phyloP scores from a whole-genome alignment of 2,113 vertebrate genomes.

The Catharus bicknelli region DNA sequence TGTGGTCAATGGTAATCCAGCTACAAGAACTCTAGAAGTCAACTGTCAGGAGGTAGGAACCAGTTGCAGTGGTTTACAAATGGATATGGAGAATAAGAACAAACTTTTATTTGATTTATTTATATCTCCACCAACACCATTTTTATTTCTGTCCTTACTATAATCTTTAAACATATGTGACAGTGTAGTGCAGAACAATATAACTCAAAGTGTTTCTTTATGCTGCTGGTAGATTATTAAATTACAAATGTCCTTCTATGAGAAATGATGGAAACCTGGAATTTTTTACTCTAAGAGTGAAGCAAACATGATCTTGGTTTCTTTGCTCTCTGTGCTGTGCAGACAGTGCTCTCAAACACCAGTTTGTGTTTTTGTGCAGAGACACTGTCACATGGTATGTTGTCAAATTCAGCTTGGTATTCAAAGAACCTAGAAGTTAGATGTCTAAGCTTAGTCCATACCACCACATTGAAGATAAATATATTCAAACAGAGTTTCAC shows the following conservation, averaged over 20 bases:
- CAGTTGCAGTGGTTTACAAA: neutral
- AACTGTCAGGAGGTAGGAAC: slow-evolving; percentile 78
- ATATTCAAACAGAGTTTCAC: neutral
- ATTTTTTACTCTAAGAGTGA: neutral
- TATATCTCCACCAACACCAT: neutral
- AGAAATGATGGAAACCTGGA: neutral
- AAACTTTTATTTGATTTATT: neutral
- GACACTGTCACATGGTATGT: neutral
- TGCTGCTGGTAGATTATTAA: neutral
- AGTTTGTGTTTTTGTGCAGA: neutral
- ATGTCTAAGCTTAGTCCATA: neutral
- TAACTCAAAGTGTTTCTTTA: neutral
- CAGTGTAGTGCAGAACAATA: neutral
- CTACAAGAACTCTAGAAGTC: slow-evolving; percentile 76
- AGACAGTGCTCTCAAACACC: neutral
- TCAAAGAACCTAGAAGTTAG: neutral
- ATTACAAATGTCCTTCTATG: neutral
- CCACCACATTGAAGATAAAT: neutral
- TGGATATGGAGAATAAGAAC: neutral
- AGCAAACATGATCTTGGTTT: neutral
- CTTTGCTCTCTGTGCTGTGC: neutral
- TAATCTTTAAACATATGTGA: neutral
- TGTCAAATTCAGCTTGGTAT: neutral
- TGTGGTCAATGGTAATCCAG: slow-evolving; percentile 74
- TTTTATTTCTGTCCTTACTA: neutral